Evolutionary conservation across 2,888 invertebrate genomes (phyloP).

Genomic region (Apocheima hispidaria): DNA sequence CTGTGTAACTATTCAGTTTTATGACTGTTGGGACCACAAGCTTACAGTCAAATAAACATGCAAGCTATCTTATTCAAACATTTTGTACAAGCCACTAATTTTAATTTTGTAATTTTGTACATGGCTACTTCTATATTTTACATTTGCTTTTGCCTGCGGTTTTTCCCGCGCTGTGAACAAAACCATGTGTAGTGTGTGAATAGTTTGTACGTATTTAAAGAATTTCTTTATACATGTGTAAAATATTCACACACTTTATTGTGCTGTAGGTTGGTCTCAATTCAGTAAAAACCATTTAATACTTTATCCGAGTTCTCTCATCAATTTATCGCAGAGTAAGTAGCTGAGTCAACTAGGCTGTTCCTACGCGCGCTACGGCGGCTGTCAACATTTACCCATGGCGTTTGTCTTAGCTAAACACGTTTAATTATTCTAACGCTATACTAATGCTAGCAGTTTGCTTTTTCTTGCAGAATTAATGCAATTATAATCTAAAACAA

Average conservation of each 20-base stretch:
- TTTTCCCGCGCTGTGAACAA: no score
- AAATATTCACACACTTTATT: no score
- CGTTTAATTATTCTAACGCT: constrained; percentile 28
- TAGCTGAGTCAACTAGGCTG: constrained; percentile 12
- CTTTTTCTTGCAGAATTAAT: constrained; percentile 26
- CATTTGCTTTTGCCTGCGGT: no score
- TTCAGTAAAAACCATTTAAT: neutral
- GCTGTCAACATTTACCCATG: constrained; percentile 22
- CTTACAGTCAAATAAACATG: neutral
- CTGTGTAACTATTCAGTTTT: neutral
- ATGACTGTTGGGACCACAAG: no score
- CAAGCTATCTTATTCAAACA: neutral
- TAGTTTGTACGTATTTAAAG: no score
- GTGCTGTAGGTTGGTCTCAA: no score
- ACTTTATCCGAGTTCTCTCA: neutral
- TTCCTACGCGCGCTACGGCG: constrained; percentile 2
- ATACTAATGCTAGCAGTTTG: constrained; percentile 20
- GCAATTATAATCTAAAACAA: constrained; percentile 29
- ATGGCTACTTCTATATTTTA: no score
- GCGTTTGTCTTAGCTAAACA: constrained; percentile 29
- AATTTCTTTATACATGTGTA: no score
- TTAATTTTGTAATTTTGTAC: no score
- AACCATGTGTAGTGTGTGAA: no score
- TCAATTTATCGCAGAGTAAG: neutral
- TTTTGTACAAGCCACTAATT: no score